These are phyloP conservation scores for Sycophila texana DNA, from an alignment of 2,888 invertebrate species.

Conservation along the genomic window DNA sequence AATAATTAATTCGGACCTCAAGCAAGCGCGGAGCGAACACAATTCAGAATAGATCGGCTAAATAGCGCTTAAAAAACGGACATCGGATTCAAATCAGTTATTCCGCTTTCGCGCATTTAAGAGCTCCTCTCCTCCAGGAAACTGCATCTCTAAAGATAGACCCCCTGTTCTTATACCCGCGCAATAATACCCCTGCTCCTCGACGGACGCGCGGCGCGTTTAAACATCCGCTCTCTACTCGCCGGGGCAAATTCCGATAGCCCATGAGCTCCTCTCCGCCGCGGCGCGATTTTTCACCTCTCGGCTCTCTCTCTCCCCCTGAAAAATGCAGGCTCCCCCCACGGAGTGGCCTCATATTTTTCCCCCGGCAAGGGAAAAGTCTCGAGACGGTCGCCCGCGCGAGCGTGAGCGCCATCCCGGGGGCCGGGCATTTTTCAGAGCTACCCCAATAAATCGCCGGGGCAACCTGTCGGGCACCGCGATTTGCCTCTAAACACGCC, in stretches of 20 bases:
- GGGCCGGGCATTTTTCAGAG: neutral
- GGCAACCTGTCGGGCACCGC: slow-evolving; percentile 17
- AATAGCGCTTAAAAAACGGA: too few relatives aligned
- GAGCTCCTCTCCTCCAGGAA: too few relatives aligned
- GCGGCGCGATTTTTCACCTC: slow-evolving; percentile 8
- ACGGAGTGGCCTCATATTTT: slow-evolving; percentile 4
- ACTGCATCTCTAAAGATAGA: too few relatives aligned
- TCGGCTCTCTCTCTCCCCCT: neutral
- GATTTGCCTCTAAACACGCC: slow-evolving; percentile 39
- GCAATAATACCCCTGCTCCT: too few relatives aligned
- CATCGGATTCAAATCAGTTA: too few relatives aligned
- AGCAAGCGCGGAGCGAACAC: too few relatives aligned
- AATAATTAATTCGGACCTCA: too few relatives aligned
- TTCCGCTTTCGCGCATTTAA: too few relatives aligned
- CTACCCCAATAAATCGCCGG: slow-evolving; percentile 43
- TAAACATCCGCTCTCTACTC: neutral
- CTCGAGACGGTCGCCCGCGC: slow-evolving; percentile 7
- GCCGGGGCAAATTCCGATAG: neutral
- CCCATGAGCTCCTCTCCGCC: too few relatives aligned
- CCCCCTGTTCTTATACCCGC: too few relatives aligned
- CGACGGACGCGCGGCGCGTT: neutral
- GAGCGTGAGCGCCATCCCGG: neutral
- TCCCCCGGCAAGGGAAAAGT: neutral
- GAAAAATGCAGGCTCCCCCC: slow-evolving; percentile 9
- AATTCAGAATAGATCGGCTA: too few relatives aligned